Evolutionary conservation across 2,888 invertebrate species (phyloP), one percentile per base, ranked within the genome.

Genomic region (Folsomia candida): DNA sequence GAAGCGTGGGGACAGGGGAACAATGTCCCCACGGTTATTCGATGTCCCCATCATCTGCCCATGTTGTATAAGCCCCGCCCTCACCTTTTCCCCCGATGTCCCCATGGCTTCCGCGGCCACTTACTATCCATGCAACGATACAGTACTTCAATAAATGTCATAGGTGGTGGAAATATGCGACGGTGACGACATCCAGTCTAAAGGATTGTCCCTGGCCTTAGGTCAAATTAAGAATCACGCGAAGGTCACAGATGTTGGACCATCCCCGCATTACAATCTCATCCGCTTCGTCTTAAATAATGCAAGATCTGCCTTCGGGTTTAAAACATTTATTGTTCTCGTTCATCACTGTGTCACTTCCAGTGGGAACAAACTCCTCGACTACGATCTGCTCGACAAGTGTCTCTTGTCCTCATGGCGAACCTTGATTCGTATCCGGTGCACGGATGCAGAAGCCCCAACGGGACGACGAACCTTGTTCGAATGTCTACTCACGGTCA

Each of bases 151-250:
- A 18, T 66, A 37, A 63, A 37, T 51, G 27, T 37, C 62, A 27
- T 71, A 79, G 79, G 75, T 78, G 11, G 80, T 80, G 9, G 80
- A 80, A 69, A 76, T 80, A 29, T 77, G 78, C 51, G 62, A 68
- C 22, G 75, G 76, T 66, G 80, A 80, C 68, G 74, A 73, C 51
- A 72, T 77, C 28, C 80, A 80, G 57, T 76, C 80, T 1, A 78
- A 77, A 76, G 71, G 71, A 18, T 63, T 80, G 14, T 70, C 74
- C 20, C 66, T 80, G n/a, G 75, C 76, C 68, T 71, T 80, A 11
- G 70, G 67, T 26, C 78, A 80, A 67, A 29, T 80, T 37, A 75
- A 76, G 59, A 74, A 77, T 64, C 78, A 80, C 22, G 70, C 71
- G 0, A 77, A 78, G 58, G 67, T 74, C n/a, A 78, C 77, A 11